Evolutionary conservation across 2,888 invertebrate genomes (phyloP).

Genomic region (Hirtodrosophila duncani): DNA sequence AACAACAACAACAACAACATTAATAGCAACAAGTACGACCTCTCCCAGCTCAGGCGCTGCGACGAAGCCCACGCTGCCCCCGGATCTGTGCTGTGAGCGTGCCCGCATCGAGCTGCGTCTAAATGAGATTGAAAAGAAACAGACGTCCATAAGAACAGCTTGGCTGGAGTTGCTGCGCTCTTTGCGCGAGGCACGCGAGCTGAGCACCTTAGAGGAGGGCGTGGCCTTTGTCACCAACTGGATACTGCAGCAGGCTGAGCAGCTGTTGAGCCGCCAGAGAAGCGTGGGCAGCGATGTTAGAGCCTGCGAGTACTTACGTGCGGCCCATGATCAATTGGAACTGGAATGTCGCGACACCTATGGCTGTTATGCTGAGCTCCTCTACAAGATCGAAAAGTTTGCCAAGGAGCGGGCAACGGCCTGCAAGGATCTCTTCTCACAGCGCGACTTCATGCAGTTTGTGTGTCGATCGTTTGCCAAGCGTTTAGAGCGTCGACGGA

Average conservation of each 20-base stretch:
- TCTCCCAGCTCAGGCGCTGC: constrained; percentile 6
- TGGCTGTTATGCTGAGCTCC: constrained; percentile 86
- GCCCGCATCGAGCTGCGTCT: constrained; percentile 81
- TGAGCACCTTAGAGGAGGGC: constrained; percentile 82
- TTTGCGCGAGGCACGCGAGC: constrained; percentile 82
- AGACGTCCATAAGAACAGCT: constrained; percentile 81
- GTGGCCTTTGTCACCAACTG: constrained; percentile 87
- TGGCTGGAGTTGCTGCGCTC: constrained; percentile 82
- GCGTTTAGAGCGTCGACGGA: constrained; percentile 85
- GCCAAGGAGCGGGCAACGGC: constrained; percentile 77
- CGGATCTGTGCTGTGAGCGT: constrained; percentile 82
- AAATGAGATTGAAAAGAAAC: constrained; percentile 81
- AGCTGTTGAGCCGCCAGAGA: constrained; percentile 83
- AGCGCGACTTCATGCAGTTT: constrained; percentile 89
- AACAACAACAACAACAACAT: constrained; percentile 19
- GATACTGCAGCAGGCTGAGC: constrained; percentile 88
- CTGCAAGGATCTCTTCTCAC: constrained; percentile 84
- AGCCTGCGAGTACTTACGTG: constrained; percentile 85
- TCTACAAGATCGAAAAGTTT: constrained; percentile 84
- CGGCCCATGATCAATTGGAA: constrained; percentile 87
- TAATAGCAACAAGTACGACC: constrained; percentile 23
- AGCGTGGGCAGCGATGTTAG: constrained; percentile 86
- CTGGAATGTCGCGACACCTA: constrained; percentile 88
- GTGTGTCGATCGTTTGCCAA: constrained; percentile 88
- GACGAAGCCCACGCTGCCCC: constrained; percentile 78